A percentile compares a stretch with the other conserved stretches of the same genome.
phyloP scores from a whole-genome alignment of 2,797 vertebrate genomes.

The Gastrophryne carolinensis region DNA sequence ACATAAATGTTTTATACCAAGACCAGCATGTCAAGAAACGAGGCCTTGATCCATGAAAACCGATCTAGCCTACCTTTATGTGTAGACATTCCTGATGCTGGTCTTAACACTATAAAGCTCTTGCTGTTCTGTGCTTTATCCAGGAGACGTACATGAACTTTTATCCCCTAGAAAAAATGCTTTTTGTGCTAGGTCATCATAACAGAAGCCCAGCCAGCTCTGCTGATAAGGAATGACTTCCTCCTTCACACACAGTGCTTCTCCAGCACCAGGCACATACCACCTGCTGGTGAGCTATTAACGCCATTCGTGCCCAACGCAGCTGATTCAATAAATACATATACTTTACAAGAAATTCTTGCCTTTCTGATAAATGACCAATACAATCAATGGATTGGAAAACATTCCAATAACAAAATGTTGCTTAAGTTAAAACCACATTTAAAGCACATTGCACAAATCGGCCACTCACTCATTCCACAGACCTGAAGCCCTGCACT shows the following conservation, averaged over 20 bases:
- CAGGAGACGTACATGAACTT: conserved; percentile 2
- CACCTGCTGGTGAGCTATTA: background rate
- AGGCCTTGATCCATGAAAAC: too few relatives aligned
- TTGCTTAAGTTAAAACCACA: too few relatives aligned
- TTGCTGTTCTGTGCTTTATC: too few relatives aligned
- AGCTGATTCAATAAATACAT: background rate
- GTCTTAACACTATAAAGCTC: too few relatives aligned
- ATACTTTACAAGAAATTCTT: too few relatives aligned
- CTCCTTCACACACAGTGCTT: background rate
- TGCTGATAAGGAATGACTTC: conserved; percentile 32
- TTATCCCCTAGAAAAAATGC: conserved; percentile 23
- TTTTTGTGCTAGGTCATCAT: conserved; percentile 6
- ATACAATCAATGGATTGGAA: too few relatives aligned
- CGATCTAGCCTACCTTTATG: background rate
- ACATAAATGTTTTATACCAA: too few relatives aligned
- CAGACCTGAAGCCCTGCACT: background rate
- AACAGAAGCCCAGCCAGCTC: conserved; percentile 4
- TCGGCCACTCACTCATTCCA: conserved; percentile 16
- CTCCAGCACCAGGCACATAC: background rate
- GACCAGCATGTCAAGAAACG: too few relatives aligned
- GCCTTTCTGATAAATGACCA: too few relatives aligned
- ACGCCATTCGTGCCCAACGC: background rate
- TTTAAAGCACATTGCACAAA: too few relatives aligned
- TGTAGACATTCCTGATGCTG: background rate
- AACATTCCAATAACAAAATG: too few relatives aligned